These are phyloP conservation scores for Crenuchus spilurus DNA, from an alignment of 2,797 vertebrate species.

Conservation along the genomic window DNA sequence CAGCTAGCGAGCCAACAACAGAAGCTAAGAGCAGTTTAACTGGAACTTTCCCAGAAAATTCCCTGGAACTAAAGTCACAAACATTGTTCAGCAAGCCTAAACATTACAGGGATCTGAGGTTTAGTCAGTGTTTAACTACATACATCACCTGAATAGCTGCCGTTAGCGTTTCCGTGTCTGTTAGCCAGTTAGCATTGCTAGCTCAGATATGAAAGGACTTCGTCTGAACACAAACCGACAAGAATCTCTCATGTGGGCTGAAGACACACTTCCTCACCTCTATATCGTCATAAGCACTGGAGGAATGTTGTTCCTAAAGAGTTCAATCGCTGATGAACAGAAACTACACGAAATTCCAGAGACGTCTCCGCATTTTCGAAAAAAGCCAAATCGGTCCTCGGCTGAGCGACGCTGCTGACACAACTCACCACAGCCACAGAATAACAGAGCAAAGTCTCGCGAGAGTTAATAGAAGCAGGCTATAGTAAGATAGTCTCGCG, in stretches of 20 bases:
- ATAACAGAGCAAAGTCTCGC: constrained; percentile 44
- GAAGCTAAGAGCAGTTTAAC: not conserved
- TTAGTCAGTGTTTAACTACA: not conserved
- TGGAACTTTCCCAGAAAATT: not conserved
- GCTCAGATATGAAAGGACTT: constrained; percentile 12
- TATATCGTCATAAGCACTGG: constrained; percentile 18
- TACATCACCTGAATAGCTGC: too few species aligned
- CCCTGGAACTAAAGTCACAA: not conserved
- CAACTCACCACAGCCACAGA: constrained; percentile 31
- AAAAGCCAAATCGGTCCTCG: constrained; percentile 43
- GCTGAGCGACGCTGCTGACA: constrained; percentile 30
- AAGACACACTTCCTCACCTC: constrained; percentile 14
- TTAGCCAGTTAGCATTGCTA: constrained; percentile 13
- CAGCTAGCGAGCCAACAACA: not conserved
- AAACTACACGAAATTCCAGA: constrained; percentile 10
- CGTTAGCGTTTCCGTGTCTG: not conserved
- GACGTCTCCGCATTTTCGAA: constrained; percentile 42
- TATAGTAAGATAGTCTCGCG: not conserved
- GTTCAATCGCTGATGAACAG: not conserved
- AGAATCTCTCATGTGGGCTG: not conserved
- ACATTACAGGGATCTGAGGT: not conserved
- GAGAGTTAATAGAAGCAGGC: constrained; percentile 22
- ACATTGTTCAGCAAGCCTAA: not conserved
- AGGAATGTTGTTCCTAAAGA: not conserved
- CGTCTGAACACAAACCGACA: constrained; percentile 29